These are phyloP conservation scores for Heliconius cydno DNA, from an alignment of 2,888 invertebrate species.

Conservation along the genomic window DNA sequence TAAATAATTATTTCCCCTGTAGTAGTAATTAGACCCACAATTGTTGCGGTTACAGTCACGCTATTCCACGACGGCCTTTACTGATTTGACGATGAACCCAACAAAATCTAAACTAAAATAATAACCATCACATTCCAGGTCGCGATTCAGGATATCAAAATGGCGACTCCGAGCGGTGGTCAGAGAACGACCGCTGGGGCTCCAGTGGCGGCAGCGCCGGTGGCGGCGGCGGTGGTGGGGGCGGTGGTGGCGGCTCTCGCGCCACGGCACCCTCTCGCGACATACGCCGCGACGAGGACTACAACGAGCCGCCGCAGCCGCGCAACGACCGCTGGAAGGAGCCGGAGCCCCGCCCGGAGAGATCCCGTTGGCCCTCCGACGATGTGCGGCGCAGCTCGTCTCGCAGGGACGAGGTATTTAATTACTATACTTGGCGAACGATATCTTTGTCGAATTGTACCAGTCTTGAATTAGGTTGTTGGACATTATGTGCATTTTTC, in stretches of 20 bases:
- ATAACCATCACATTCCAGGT: conserved; percentile 53
- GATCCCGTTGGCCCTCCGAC: conserved; percentile 75
- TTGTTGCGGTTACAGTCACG: too few relatives aligned
- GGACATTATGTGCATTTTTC: too few relatives aligned
- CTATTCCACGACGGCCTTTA: too few relatives aligned
- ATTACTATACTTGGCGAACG: not conserved
- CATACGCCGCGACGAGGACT: conserved; percentile 64
- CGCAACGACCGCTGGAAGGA: conserved; percentile 86
- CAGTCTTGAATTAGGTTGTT: not conserved
- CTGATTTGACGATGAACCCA: too few relatives aligned
- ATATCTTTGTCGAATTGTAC: not conserved
- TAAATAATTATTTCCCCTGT: too few relatives aligned
- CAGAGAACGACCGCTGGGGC: conserved; percentile 76
- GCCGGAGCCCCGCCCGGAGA: conserved; percentile 75
- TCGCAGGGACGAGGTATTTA: conserved; percentile 73
- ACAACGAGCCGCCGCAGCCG: conserved; percentile 73
- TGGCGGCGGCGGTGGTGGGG: conserved; percentile 63
- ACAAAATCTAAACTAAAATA: not conserved
- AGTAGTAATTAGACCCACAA: too few relatives aligned
- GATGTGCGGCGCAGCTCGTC: conserved; percentile 75
- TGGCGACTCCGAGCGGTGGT: conserved; percentile 79
- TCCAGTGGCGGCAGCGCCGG: conserved; percentile 65
- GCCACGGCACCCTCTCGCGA: conserved; percentile 61
- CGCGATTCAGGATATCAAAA: conserved; percentile 79
- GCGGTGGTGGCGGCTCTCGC: conserved; percentile 56